Evolutionary conservation across 2,888 invertebrate species (phyloP).

Genomic region (Callinectes sapidus): DNA sequence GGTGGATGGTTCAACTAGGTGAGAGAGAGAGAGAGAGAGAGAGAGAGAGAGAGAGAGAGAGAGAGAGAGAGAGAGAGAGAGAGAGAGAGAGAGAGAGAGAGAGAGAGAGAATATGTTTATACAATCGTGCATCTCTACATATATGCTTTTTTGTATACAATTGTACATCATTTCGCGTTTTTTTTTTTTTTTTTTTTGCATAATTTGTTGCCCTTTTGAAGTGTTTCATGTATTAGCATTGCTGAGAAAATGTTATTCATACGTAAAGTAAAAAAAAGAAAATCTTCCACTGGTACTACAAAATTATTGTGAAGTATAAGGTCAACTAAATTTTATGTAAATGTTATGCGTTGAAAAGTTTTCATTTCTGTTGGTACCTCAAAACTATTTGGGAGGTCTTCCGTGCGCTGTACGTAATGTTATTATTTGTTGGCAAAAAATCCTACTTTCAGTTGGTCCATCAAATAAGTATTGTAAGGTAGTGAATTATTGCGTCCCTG

Average conservation of each 20-base stretch:
- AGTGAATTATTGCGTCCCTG: background rate
- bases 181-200: background rate
- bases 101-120: too few relatives aligned
- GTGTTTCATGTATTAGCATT: too few relatives aligned
- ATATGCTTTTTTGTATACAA: background rate
- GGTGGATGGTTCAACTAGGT: background rate
- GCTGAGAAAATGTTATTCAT: too few relatives aligned
- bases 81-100: too few relatives aligned
- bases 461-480: background rate
- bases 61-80: too few relatives aligned
- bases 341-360: conserved; percentile 16
- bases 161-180: background rate
- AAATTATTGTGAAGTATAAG: background rate
- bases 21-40: too few relatives aligned
- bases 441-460: background rate
- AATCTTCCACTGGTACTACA: background rate
- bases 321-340: background rate
- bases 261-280: background rate
- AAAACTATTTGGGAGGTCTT: background rate
- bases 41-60: too few relatives aligned
- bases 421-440: background rate
- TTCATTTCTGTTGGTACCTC: background rate
- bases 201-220: background rate
- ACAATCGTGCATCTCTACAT: too few relatives aligned
- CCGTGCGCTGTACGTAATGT: background rate